Evolutionary conservation across 1,140 invertebrate genomes (phyloP), one percentile per base, ranked within the genome.

Genomic region (Eciton burchellii): DNA sequence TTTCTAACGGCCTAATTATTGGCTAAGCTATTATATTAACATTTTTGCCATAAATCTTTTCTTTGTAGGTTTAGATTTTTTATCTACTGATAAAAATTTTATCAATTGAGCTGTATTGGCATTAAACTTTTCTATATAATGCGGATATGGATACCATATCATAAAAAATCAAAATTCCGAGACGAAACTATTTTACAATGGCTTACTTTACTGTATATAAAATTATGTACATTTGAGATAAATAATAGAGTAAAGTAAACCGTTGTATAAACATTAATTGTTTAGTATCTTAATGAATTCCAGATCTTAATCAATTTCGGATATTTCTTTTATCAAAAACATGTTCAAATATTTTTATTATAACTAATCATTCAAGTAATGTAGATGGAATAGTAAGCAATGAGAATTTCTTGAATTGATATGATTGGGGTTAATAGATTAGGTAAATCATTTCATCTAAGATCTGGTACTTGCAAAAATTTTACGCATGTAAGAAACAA

Each of bases 341-440:
- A 35, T 6, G 6, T 35, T 35, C 4, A 11, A 1, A n/a, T 6
- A 35, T 35, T 35, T 35, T 35, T 16, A 35, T 0, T 12, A 26
- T 59, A 59, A 60, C n/a, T 8, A 14, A 60, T 35, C 26, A 35
- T 35, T 35, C 35, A 60, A 60, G 3, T 24, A 66, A 65, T 82
- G 45, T n/a, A 59, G 52, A 73, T n/a, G n/a, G 63, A 84, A 73
- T 54, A 74, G 45, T 68, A 73, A 84, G 59, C 47, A 24, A 65
- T 57, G 35, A 63, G 24, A 65, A 73, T 82, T 41, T 45, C 24
- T 60, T 6, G 1, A 24, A 66, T 12, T 49, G 76, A 35, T 21
- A 16, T 6, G 74, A 47, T 16, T 63, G 49, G 35, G 21, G n/a
- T n/a, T 35, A 6, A 9, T 24, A 14, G 9, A 47, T 14, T 43